Conservation (phyloP, 1,140 invertebrate species). For the Ceratina australensis region DNA sequence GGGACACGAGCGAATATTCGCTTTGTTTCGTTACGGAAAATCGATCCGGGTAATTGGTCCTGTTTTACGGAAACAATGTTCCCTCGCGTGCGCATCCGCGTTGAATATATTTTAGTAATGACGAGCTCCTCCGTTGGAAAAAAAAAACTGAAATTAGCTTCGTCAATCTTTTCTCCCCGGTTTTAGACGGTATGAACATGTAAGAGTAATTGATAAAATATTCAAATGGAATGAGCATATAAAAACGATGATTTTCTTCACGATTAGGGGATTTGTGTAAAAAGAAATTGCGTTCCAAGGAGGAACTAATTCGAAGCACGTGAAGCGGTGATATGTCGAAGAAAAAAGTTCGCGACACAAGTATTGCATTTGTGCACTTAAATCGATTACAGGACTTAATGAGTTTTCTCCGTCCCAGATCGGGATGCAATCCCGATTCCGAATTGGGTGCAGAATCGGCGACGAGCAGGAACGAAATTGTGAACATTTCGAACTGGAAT, state of each 20-base stretch:
- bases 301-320: no score
- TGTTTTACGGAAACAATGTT: background rate
- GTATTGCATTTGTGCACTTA: no score
- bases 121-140: background rate
- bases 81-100: background rate
- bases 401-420: background rate
- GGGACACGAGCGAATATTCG: background rate
- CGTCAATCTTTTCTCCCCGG: no score
- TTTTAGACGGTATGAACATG: no score
- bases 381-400: no score
- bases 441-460: background rate
- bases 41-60: conserved; percentile 1
- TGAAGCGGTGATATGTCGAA: no score
- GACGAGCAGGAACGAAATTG: background rate
- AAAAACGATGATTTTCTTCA: no score
- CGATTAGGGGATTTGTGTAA: no score
- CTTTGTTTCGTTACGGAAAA: background rate
- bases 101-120: background rate
- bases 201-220: no score
- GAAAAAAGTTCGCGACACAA: no score
- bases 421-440: background rate
- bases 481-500: conserved; percentile 17
- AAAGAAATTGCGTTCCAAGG: no score
- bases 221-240: no score
- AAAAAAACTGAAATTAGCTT: background rate